Percentiles rank a stretch among this genome's conserved stretches.
Evolutionary conservation across 2,888 invertebrate species (phyloP).

Genomic region (Drosophila aldrichi): DNA sequence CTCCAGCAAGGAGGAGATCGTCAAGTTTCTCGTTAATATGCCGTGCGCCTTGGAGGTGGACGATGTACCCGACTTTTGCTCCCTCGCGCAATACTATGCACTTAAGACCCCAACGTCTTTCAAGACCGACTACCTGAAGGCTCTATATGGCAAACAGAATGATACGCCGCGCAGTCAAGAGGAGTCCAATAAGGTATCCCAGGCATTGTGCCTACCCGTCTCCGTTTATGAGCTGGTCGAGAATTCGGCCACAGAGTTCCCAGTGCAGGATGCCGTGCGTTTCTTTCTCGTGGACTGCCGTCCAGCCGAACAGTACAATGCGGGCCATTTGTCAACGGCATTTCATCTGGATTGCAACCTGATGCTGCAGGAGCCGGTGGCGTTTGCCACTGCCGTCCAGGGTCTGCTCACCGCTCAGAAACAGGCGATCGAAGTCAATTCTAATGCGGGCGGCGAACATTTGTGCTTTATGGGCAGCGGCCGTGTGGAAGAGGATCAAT

Average conservation of each 20-base stretch:
- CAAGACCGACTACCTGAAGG: conserved; percentile 91
- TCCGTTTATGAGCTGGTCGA: conserved; percentile 96
- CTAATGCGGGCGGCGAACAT: conserved; percentile 94
- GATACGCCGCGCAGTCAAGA: conserved; percentile 86
- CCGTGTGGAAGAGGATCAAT: conserved; percentile 96
- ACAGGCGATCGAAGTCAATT: conserved; percentile 94
- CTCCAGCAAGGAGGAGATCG: conserved; percentile 89
- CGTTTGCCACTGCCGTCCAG: conserved; percentile 97
- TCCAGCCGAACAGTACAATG: conserved; percentile 98
- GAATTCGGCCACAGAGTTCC: conserved; percentile 89
- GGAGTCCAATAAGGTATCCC: conserved; percentile 85
- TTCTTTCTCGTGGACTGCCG: conserved; percentile 99
- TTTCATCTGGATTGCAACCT: conserved; percentile 99
- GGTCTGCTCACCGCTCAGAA: conserved; percentile 94
- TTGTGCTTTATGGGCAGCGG: conserved; percentile 97
- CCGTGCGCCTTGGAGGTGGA: conserved; percentile 95
- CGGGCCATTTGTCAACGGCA: conserved; percentile 98
- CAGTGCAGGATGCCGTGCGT: conserved; percentile 89
- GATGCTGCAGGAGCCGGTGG: conserved; percentile 98
- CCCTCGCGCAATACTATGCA: conserved; percentile 97
- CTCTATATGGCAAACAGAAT: conserved; percentile 87
- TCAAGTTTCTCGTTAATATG: conserved; percentile 90
- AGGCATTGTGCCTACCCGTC: conserved; percentile 97
- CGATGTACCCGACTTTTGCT: conserved; percentile 98
- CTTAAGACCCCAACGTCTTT: conserved; percentile 97